Evolutionary conservation across 1,140 invertebrate species (phyloP).

Genomic region (Brachionus paranguensis): DNA sequence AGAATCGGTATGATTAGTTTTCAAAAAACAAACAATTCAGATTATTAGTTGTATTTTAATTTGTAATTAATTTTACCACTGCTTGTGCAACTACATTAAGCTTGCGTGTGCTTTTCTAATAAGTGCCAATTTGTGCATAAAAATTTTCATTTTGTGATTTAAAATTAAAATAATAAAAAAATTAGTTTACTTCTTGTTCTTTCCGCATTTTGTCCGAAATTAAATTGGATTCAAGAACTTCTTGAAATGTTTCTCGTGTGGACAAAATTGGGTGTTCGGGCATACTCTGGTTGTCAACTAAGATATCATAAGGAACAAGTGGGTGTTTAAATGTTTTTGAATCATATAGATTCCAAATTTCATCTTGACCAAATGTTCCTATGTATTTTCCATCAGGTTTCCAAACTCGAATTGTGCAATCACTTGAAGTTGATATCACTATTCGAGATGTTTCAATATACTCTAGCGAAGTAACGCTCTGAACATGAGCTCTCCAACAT

Average conservation of each 20-base stretch:
- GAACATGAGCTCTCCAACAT: conserved; percentile 53
- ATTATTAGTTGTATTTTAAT: neutral
- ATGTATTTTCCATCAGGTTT: conserved; percentile 54
- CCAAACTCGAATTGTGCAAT: conserved; percentile 55
- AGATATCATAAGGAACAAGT: conserved; percentile 55
- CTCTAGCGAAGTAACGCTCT: conserved; percentile 48
- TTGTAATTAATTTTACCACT: conserved; percentile 18
- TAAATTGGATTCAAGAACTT: conserved; percentile 46
- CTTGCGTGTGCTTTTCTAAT: neutral
- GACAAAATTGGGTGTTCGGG: conserved; percentile 49
- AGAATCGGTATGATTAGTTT: neutral
- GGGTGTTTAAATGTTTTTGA: conserved; percentile 51
- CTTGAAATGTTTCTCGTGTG: conserved; percentile 45
- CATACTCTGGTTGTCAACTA: conserved; percentile 53
- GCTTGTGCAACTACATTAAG: conserved; percentile 20
- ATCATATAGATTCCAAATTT: conserved; percentile 53
- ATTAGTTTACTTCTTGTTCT: conserved; percentile 16
- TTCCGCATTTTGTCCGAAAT: neutral
- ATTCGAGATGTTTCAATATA: conserved; percentile 49
- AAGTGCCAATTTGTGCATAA: neutral
- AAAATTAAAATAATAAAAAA: neutral
- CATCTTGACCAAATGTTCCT: conserved; percentile 54
- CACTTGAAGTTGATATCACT: conserved; percentile 52
- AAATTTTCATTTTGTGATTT: neutral
- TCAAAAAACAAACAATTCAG: neutral